phyloP scores from a whole-genome alignment of 2,888 invertebrate species.

The Drosophila tanythrix region DNA sequence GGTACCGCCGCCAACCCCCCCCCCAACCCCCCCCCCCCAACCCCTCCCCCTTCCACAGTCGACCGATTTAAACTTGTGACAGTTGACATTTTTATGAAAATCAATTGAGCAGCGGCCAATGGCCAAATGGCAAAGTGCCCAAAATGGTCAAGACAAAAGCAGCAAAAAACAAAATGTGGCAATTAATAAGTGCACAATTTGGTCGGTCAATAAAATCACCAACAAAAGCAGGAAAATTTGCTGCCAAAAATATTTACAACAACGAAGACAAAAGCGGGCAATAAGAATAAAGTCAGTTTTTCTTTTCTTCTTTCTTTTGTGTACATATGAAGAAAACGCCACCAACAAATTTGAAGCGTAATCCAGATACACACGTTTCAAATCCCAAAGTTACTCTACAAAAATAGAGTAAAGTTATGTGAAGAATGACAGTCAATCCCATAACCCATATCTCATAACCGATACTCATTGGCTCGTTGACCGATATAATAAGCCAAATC shows the following conservation, averaged over 20 bases:
- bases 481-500: conserved; percentile 35
- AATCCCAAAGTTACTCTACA: background rate
- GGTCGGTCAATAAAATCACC: conserved; percentile 63
- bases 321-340: background rate
- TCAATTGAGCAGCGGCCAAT: conserved; percentile 62
- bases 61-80: conserved; percentile 11
- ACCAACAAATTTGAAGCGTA: background rate
- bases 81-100: conserved; percentile 49
- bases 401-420: background rate
- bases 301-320: conserved; percentile 2
- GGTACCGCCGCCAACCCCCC: background rate
- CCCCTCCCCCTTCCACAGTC: background rate
- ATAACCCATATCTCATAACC: background rate
- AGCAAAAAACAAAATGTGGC: conserved; percentile 40
- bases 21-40: too few relatives aligned
- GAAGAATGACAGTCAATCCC: background rate
- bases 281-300: conserved; percentile 8
- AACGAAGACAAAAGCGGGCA: conserved; percentile 1
- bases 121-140: conserved; percentile 67
- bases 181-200: conserved; percentile 73
- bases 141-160: conserved; percentile 23
- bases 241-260: conserved; percentile 46
- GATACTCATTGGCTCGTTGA: background rate
- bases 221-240: conserved; percentile 35
- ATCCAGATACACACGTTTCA: background rate